These are phyloP conservation scores for Prionchulus punctatus DNA, from an alignment of 2,888 invertebrate species.

Conservation along the genomic window DNA sequence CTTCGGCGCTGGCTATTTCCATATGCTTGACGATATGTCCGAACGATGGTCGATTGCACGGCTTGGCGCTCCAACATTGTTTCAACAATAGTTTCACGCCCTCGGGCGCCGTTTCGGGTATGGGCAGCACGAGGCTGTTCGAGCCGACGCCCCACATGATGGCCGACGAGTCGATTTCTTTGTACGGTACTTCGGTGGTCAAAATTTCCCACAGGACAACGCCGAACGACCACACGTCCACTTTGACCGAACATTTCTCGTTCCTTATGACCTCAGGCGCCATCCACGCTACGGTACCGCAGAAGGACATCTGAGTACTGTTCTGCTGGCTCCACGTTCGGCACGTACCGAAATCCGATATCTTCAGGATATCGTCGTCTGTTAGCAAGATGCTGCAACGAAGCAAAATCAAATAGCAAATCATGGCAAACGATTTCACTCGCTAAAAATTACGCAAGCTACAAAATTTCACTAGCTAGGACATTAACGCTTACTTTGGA, in stretches of 20 bases:
- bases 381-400: slow-evolving; percentile 36
- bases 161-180: slow-evolving; percentile 72
- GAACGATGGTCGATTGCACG: slow-evolving; percentile 73
- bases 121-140: slow-evolving; percentile 72
- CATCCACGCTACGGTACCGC: slow-evolving; percentile 96
- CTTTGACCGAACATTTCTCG: slow-evolving; percentile 88
- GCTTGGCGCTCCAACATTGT: slow-evolving; percentile 75
- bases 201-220: slow-evolving; percentile 94
- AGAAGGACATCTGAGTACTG: slow-evolving; percentile 91
- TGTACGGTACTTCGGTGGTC: slow-evolving; percentile 80
- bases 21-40: slow-evolving; percentile 76
- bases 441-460: not conserved
- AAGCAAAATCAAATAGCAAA: not conserved
- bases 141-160: slow-evolving; percentile 97
- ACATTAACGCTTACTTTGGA: slow-evolving; percentile 63
- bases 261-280: slow-evolving; percentile 94
- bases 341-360: slow-evolving; percentile 93
- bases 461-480: not conserved
- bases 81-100: slow-evolving; percentile 46
- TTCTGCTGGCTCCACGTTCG: slow-evolving; percentile 68
- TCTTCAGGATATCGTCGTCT: slow-evolving; percentile 51
- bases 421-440: too few relatives aligned
- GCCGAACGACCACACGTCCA: slow-evolving; percentile 96
- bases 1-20: slow-evolving; percentile 71
- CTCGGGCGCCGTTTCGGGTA: slow-evolving; percentile 71